These are phyloP conservation scores for Prosopocoilus inquinatus DNA, from an alignment of 2,888 invertebrate species.

Conservation along the genomic window DNA sequence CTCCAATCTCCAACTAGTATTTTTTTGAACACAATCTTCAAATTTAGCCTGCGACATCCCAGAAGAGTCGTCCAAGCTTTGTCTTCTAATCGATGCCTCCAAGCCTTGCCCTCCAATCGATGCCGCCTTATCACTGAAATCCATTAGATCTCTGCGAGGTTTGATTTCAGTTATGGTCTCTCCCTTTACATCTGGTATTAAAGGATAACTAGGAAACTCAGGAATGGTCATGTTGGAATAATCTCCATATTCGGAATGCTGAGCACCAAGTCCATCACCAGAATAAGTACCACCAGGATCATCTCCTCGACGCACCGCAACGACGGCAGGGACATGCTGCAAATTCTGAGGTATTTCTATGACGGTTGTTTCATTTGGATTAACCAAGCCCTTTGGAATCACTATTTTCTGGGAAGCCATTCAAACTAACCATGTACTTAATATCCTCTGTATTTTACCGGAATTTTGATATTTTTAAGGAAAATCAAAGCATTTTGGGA, in stretches of 20 bases:
- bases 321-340: constrained; percentile 7
- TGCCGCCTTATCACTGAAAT: no score
- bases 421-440: neutral
- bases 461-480: constrained; percentile 2
- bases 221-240: no score
- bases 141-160: no score
- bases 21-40: neutral
- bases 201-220: no score
- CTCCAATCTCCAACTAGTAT: neutral
- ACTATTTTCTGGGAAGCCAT: constrained; percentile 20
- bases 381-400: constrained; percentile 35
- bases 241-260: no score
- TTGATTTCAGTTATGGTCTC: no score
- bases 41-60: neutral
- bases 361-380: constrained; percentile 33
- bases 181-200: no score
- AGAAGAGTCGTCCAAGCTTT: no score
- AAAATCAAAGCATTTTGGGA: neutral
- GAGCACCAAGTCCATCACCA: no score
- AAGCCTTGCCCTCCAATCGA: no score
- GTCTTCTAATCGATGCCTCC: no score
- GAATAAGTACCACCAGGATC: no score
- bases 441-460: neutral
- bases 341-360: constrained; percentile 34
- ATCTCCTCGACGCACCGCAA: constrained; percentile 4